phyloP scores from a whole-genome alignment of 1,140 invertebrate species.

The Macrotrachela quadricornifera region DNA sequence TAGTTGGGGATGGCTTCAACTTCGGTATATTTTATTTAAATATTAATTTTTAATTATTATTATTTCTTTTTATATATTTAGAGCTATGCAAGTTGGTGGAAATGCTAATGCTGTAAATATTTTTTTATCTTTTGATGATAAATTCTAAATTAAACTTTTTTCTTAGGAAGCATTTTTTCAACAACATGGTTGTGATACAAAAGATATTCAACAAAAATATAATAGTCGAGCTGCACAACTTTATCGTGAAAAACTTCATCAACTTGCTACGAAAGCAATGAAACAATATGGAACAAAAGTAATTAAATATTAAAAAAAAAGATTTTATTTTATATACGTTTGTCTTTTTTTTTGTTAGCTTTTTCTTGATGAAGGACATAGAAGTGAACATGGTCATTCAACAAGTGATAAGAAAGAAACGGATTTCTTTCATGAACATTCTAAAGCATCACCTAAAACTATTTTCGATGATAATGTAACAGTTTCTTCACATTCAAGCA shows the following conservation, averaged over 20 bases:
- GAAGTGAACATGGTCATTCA: too few species aligned
- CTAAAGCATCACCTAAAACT: not conserved
- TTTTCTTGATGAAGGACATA: too few species aligned
- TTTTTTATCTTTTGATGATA: not conserved
- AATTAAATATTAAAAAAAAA: not conserved
- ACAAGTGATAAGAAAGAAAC: too few species aligned
- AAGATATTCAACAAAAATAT: conserved; percentile 89
- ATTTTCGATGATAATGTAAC: not conserved
- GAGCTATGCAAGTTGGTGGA: conserved; percentile 84
- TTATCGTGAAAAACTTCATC: conserved; percentile 43
- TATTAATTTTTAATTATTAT: too few species aligned
- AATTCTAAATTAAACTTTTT: conserved; percentile 5
- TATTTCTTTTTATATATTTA: too few species aligned
- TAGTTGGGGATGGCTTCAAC: conserved; percentile 90
- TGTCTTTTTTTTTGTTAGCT: too few species aligned
- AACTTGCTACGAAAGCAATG: conserved; percentile 60
- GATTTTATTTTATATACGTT: too few species aligned
- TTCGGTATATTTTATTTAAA: conserved; percentile 37
- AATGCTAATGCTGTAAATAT: conserved; percentile 64
- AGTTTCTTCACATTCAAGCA: not conserved
- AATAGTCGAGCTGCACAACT: conserved; percentile 76
- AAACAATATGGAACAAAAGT: conserved; percentile 69
- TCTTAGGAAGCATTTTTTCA: conserved; percentile 61
- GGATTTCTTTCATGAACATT: too few species aligned
- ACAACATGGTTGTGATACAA: conserved; percentile 69